These are phyloP conservation scores for Ranitomeya variabilis DNA, from an alignment of 2,113 vertebrate species.

Conservation along the genomic window DNA sequence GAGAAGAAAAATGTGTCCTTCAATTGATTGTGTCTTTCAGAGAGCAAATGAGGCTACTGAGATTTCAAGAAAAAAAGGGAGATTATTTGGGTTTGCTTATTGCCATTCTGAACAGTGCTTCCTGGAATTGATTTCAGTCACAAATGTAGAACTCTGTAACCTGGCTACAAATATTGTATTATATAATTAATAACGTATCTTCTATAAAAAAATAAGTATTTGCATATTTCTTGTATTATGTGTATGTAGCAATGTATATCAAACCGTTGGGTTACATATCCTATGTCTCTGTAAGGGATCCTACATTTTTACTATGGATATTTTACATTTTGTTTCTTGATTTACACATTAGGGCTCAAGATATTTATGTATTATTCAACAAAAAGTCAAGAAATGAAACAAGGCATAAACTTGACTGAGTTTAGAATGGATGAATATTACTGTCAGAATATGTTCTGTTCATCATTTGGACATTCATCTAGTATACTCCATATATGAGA, in stretches of 20 bases:
- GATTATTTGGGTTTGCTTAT: conserved; percentile 57
- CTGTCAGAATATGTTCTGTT: background rate
- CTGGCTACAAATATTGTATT: background rate
- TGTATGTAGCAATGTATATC: background rate
- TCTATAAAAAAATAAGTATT: background rate
- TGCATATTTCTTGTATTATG: background rate
- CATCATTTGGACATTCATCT: too few species aligned
- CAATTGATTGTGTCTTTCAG: conserved; percentile 82
- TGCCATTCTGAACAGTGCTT: conserved; percentile 27
- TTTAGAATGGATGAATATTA: background rate
- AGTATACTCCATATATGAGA: too few species aligned
- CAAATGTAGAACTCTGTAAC: conserved; percentile 3
- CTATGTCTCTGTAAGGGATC: background rate
- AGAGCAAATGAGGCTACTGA: conserved; percentile 75
- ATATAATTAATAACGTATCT: background rate
- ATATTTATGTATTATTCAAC: background rate
- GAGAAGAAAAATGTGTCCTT: conserved; percentile 76
- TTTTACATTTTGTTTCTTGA: background rate
- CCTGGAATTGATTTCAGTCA: conserved; percentile 15
- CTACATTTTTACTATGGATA: background rate
- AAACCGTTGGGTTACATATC: background rate
- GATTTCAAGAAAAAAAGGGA: conserved; percentile 69
- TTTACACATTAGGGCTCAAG: background rate
- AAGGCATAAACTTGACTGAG: background rate
- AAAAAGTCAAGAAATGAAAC: background rate